Evolutionary conservation across 2,888 invertebrate genomes (phyloP), one percentile per base, ranked within the genome.

Genomic region (Junonia oenone): DNA sequence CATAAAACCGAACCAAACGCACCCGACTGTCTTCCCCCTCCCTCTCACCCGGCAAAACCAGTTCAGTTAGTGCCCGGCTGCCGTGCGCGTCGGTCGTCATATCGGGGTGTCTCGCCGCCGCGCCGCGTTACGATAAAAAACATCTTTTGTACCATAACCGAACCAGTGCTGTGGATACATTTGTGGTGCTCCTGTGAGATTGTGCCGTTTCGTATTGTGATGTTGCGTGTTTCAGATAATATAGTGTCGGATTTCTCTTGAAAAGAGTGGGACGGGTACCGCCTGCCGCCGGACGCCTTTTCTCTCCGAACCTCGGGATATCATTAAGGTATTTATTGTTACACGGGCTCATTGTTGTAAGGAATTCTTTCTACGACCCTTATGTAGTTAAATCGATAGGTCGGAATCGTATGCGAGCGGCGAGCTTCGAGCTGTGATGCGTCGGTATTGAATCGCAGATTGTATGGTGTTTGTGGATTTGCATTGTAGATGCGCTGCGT

Each of bases 271-370:
- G 79, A 80, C 81, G 84, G 81, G 81, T 71, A 78, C 78, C 79
- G 79, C 80, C 79, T 40, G 79, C 69, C 71, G 78, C 76, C 81
- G 83, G 87, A 85, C 89, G 90, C 86, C 80, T 84, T 83, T 83
- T 81, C 84, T 81, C 83, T 83, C 79, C 75, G 83, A 81, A 86
- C 89, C n/a, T 83, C 80, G 81, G 89, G 90, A 89, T 90, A 90
- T 88, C 90, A 90, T 89, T 89, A 89, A 89, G 90, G 90, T 90
- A 90, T 90, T 89, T 90, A 89, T 89, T 89, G 90, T 90, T 82
- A 88, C 87, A 87, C 85, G 82, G 83, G 79, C 77, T 87, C 85
- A 89, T 90, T 89, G 90, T 89, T 89, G 80, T 86, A 86, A 83
- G 84, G 81, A 84, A 86, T 86, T 85, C 83, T 86, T 88, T 85